phyloP scores from a whole-genome alignment of 1,140 invertebrate genomes.

The Hyposmocoma kahamanoa region DNA sequence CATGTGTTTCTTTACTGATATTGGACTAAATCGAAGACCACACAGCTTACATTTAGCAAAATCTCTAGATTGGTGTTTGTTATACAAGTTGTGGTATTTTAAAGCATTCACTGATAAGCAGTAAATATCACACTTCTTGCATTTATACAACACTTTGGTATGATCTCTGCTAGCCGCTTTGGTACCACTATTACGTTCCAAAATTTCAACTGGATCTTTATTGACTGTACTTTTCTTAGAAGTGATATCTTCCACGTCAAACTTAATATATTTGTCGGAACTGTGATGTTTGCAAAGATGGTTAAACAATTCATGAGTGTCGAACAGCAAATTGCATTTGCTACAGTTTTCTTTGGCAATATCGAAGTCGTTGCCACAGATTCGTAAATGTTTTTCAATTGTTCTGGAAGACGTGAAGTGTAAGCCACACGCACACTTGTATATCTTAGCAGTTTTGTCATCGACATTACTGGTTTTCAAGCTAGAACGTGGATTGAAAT shows the following conservation, averaged over 20 bases:
- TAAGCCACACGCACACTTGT: constrained; percentile 16
- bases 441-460: constrained; percentile 8
- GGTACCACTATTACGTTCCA: background rate
- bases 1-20: background rate
- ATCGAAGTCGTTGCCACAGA: background rate
- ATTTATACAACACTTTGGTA: constrained; percentile 1
- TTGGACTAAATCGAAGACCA: background rate
- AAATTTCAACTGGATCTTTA: background rate
- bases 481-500: too few species aligned
- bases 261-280: background rate
- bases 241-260: background rate
- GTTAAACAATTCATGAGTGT: constrained; percentile 15
- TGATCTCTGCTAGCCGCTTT: background rate
- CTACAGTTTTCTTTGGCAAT: constrained; percentile 18
- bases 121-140: constrained; percentile 4
- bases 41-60: background rate
- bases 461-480: too few species aligned
- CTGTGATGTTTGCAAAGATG: constrained; percentile 21
- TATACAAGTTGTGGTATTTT: background rate
- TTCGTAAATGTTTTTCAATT: constrained; percentile 11
- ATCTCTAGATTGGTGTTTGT: background rate
- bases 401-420: constrained; percentile 13
- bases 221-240: constrained; percentile 5
- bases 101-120: background rate
- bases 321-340: constrained; percentile 17